Base-by-base conservation (phyloP, 2,888 invertebrate genomes). In the Dynastes grantii region DNA sequence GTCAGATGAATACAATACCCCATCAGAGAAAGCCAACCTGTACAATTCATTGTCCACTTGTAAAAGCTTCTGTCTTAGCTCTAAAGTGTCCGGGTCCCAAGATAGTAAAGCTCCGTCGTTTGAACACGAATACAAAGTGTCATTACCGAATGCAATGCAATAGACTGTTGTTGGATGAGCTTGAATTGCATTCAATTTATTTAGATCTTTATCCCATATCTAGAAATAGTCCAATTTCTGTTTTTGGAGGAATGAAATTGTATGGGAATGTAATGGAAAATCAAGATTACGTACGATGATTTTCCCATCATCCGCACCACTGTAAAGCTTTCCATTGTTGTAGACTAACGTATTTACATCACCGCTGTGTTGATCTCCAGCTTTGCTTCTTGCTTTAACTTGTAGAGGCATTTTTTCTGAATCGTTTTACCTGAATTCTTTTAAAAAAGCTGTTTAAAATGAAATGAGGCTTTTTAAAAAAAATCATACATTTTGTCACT, bases 111-210 rank as follows among this genome's bases (percentile, higher is more conserved):
- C 91, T 1, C 92, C 92, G 83, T 94, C 94, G 81, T 92, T 92
- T 1, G 93, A 93, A 58, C 92, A 90, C 0, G 93, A 92, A 86
- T 92, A 94, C 5, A 91, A 83, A 8, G 91, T 90, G 32, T 90
- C 89, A 29, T 90, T 89, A 27, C 88, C 89, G 0, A 91, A 90
- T n/a, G 92, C 90, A 78, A 94, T 82, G 16, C 92, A 91, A 86
- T 91, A 93, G 58, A 92, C 89, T 79, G 92, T 92, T 27, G 91
- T 91, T 8, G 90, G 90, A 85, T 94, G 93, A 4, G 93, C 93
- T 81, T 90, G 81, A 13, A 90, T 87, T 84, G 90, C 89, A 9
- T 85, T 85, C 6, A 88, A 40, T 58, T 89, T 87, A 71, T 87
- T 88, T 64, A 92, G 84, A 82, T 91, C 88, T 70, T 85, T 81